Base-by-base conservation (phyloP, 2,888 invertebrate species). In the Anoplius nigerrimus region DNA sequence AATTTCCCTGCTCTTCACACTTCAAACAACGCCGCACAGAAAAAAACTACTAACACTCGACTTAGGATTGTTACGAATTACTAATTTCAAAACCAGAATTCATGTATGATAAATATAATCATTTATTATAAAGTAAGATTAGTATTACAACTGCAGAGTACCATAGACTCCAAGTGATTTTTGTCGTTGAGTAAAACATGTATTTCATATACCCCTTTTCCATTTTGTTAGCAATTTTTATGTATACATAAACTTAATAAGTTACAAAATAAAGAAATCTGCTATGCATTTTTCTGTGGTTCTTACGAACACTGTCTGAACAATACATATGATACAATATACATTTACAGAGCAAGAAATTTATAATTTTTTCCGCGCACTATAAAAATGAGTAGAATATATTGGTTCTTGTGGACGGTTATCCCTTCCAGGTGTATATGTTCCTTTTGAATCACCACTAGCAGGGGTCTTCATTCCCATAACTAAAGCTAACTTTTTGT, bases 301-400 rank as follows among this genome's bases (percentile, higher is more conserved):
- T 2, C 2, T 63, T 18, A 53, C 27, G n/a, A 51, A 24, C n/a
- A 42, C 48, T 4, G 13, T 53, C 18, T 22, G 11, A 16, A 16
- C 2, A 52, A 43, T 15, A 57, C 20, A 54, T 43, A 13, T 22
- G 1, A 52, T 21, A n/a, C 16, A 46, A 21, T 46, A 27, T 24
- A 11, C 2, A 51, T 27, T 16, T 15, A 8, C 24, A 18, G 42
- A 57, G 42, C 2, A 21, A 45, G 16, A 21, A 51, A 45, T 1
- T 45, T 57, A 21, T 52, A n/a, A 66, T 34, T 53, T 67, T 5
- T 42, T 69, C 0, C 58, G 43, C 22, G 52, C n/a, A 21, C 64
- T 54, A 21, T 58, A 53, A 64, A 57, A 57, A 42, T 59, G 15
- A 46, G 21, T 68, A 2, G 58, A 55, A 48, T 63, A 46, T 55